Conservation (phyloP, 2,797 vertebrate species). For the Enteromius radiatus region DNA sequence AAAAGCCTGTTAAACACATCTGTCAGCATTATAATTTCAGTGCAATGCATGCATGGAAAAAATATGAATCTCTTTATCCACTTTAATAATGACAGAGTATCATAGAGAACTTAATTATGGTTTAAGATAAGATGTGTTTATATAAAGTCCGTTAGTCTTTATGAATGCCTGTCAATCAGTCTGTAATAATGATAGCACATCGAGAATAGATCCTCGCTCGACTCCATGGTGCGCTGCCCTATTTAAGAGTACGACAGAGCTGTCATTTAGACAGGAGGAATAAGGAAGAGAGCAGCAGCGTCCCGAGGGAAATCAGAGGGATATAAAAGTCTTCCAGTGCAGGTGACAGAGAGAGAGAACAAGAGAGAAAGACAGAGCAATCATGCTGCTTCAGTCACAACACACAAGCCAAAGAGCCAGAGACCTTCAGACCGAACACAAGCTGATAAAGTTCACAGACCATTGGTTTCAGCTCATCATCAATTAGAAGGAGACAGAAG, state of each 20-base stretch:
- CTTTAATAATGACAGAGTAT: not conserved
- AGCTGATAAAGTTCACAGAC: not conserved
- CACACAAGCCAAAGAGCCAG: not conserved
- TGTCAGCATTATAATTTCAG: not conserved
- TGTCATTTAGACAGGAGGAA: conserved; percentile 43
- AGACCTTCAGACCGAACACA: not conserved
- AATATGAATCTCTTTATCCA: not conserved
- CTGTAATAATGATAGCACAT: not conserved
- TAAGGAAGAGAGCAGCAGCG: conserved; percentile 16
- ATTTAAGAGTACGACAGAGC: conserved; percentile 50
- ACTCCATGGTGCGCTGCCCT: conserved; percentile 32
- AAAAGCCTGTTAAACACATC: not conserved
- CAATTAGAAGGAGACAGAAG: not conserved
- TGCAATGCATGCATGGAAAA: not conserved
- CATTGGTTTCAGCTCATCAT: not conserved
- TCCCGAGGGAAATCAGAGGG: conserved; percentile 59
- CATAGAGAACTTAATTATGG: not conserved
- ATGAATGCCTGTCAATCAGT: not conserved
- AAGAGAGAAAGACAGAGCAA: conserved; percentile 30
- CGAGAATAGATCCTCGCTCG: not conserved
- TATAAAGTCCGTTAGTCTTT: not conserved
- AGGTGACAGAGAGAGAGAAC: conserved; percentile 38
- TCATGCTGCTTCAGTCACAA: conserved; percentile 39
- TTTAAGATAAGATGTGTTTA: not conserved
- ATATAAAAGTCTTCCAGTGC: conserved; percentile 51